Base-by-base conservation (phyloP, 2,888 invertebrate genomes). In the Clunio marinus region DNA sequence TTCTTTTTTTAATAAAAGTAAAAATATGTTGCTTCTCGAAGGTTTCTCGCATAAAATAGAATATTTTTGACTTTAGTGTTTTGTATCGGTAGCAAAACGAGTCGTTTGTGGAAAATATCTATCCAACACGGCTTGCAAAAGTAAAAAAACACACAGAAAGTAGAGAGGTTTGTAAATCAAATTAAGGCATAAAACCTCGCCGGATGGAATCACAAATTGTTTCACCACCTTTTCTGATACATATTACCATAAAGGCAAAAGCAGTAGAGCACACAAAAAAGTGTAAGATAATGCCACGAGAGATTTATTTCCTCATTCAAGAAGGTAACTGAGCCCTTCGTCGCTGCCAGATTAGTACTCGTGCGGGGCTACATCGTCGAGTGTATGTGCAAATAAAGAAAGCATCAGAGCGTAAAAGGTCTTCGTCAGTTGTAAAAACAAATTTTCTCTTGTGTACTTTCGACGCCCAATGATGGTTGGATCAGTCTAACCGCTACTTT, bases 151-250 rank as follows among this genome's bases (percentile, higher is more conserved):
- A 7, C 20, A 8, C 51, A 17, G 17, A 3, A 41, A 37, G 41
- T 22, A 41, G 28, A 13, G 45, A 63, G 63, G 46, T 63, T 63
- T 63, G 63, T 63, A 63, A 63, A 63, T 63, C 63, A 63, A 63
- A 63, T 63, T 63, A 63, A 46, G 46, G 63, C 63, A 45, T 63
- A 63, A 63, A 63, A 63, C 63, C 63, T 63, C 63, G 63, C 46
- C 63, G 63, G 63, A 63, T 22, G 51, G 51, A 51, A 63, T 63
- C 63, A 63, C 63, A 63, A 63, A 63, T 63, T 63, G 63, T 63
- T 63, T 63, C 46, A 46, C 63, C 63, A 63, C 63, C 63, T 63
- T 63, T 60, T 63, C 37, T 46, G 25, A 63, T 15, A 46, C 27
- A 46, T 45, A 63, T 63, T 63, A 63, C 63, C 46, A 63, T 63